Evolutionary conservation across 2,888 invertebrate genomes (phyloP), one percentile per base, ranked within the genome.

Genomic region (Conops quadrifasciatus): DNA sequence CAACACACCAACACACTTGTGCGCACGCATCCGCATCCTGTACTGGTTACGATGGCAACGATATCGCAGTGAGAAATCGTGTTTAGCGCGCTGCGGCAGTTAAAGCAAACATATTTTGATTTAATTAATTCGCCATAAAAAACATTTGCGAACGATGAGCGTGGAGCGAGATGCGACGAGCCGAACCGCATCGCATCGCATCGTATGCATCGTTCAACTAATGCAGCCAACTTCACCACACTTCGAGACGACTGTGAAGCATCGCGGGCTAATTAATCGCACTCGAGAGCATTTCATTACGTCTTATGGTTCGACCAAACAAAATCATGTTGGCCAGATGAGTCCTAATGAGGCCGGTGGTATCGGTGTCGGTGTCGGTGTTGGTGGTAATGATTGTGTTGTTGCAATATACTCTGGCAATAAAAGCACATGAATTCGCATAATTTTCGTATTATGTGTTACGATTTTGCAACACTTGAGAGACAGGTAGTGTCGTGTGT

Each of bases 61-160:
- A 63, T 26, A 63, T 63, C 63, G n/a, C 62, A n/a, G n/a, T 36
- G 43, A 30, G 28, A 28, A 19, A 67, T 58, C 45, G 26, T 67
- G 67, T 67, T 59, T 47, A 67, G 43, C 58, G 67, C 49, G 49
- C 16, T 26, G 47, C 67, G 45, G 36, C 36, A 36, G 36, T 59
- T 67, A 58, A 67, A 65, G 15, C 11, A 58, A 53, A 67, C 45
- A 67, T 28, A 53, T 28, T 68, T 68, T 36, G 60, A 68, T 68
- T 68, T 60, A 68, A 68, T 68, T 68, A 68, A 68, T 49, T 60
- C 36, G 68, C 68, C 26, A 59, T 59, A 47, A 67, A 68, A 62
- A 56, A 11, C 49, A 15, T 49, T 19, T 15, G 49, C 49, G 19
- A 49, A 49, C 49, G 49, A 15, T 49, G 45, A 43, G n/a, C n/a